Base-by-base conservation (phyloP, 2,113 vertebrate genomes). In the Eulacestoma nigropectus region DNA sequence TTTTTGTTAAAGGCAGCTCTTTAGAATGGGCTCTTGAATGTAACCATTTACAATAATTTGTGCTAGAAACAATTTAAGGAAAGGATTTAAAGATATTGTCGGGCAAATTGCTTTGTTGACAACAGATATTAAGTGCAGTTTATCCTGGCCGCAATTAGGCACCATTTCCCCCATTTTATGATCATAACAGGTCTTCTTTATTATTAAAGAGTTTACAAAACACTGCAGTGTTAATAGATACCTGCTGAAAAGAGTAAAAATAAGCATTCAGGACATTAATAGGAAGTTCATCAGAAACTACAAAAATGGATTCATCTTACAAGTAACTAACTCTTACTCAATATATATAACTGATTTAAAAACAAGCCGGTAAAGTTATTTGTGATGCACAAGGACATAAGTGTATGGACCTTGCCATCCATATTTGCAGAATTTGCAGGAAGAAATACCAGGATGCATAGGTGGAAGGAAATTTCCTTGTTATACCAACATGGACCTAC, bases 101-200 rank as follows among this genome's bases (percentile, higher is more conserved):
- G 56, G 65, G 84, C 35, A 94, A 86, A 89, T 92, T 94, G 89
- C 81, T 94, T 93, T 88, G 80, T 88, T 95, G 90, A 93, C 84
- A 97, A 73, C 67, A 96, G 88, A 93, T 94, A 95, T 75, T 93
- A 97, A 95, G 93, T 91, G 89, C 55, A 90, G 95, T 96, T 96
- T 95, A 96, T 90, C 64, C 92, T 87, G 86, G 84, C 60, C 3
- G 1, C 79, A 96, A 95, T 97, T 96, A 95, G 91, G 55, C 69
- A 91, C 57, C 44, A 39, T 59, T 95, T 96, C 87, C 76, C 76
- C 79, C 18, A 23, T 44, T 92, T 87, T 88, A 88, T 72, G 73
- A 96, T 88, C 35, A 21, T 93, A 83, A 84, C 18, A 63, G 47
- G 16, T 41, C 81, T 93, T 42, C 32, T 47, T 56, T 59, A 39